Base-by-base conservation (phyloP, 1,140 invertebrate species). In the Drosophila malerkotliana region DNA sequence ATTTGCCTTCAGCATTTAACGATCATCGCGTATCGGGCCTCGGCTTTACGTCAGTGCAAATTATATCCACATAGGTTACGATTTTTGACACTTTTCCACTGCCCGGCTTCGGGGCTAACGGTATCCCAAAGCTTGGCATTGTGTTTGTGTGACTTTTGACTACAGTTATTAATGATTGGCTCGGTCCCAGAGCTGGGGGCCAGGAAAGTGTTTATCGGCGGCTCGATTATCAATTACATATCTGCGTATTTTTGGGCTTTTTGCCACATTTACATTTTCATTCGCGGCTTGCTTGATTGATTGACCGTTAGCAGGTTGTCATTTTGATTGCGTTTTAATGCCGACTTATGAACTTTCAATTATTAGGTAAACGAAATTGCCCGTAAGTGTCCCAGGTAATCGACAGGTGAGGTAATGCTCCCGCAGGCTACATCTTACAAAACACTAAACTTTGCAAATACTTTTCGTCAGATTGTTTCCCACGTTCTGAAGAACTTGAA, bases 321-420 rank as follows among this genome's bases (percentile, higher is more conserved):
- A 81, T 66, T 81, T 80, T 85, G 77, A 87, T 85, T 74, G 73
- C 64, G 59, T 56, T 84, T 84, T 87, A 77, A 85, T 85, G 48
- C 71, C 26, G 10, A 51, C 37, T 56, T 58, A 49, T 47, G 37
- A 72, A 75, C 72, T 66, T 75, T 75, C 82, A 68, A 61, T 80
- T 66, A 77, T 87, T 59, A 77, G 61, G 58, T 77, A 74, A 84
- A 76, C 72, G 24, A 66, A 79, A 66, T 58, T 71, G 61, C 48
- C 34, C 47, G 47, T 24, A 74, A 76, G 30, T 51, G 52, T 53
- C 45, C 47, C 47, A 28, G 52, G 34, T 30, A 44, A 44, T 44
- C 44, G n/a, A 10, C 15, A 18, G n/a, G 28, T 76, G 44, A 64
- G 37, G 76, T 60, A 84, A 83, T 37, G 30, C 21, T 26, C 60